These are phyloP conservation scores for Hoplodrina ambigua DNA, from an alignment of 2,888 invertebrate species.

Conservation along the genomic window DNA sequence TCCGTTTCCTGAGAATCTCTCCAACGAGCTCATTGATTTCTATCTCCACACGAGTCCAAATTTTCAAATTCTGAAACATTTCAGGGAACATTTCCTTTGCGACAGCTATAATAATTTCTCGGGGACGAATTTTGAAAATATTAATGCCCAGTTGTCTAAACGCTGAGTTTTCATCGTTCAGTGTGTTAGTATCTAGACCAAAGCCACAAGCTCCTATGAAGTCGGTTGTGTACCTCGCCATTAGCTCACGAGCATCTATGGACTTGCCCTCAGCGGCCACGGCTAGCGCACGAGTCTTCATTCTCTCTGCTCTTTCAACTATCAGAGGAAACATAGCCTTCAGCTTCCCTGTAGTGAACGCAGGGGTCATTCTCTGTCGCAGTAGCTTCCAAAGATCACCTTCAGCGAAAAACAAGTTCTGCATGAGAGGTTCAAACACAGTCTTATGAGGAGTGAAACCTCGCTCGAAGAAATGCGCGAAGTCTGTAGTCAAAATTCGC, in stretches of 20 bases:
- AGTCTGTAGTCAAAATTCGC: constrained; percentile 67
- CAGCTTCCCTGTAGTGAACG: constrained; percentile 72
- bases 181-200: constrained; percentile 70
- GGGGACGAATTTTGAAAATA: constrained; percentile 41
- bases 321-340: constrained; percentile 76
- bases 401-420: constrained; percentile 71
- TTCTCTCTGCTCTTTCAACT: constrained; percentile 69
- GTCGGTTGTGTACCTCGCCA: constrained; percentile 75
- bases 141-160: constrained; percentile 66
- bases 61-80: constrained; percentile 33
- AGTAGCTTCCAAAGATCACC: constrained; percentile 75
- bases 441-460: constrained; percentile 64
- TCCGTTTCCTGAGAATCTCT: constrained; percentile 65
- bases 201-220: constrained; percentile 77
- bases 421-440: constrained; percentile 65
- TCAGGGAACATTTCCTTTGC: constrained; percentile 49
- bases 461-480: constrained; percentile 40
- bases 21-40: constrained; percentile 42
- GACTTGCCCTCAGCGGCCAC: constrained; percentile 53
- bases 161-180: constrained; percentile 70
- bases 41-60: constrained; percentile 36
- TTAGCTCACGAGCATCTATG: constrained; percentile 69
- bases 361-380: constrained; percentile 72
- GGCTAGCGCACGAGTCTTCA: constrained; percentile 59
- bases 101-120: constrained; percentile 5